Evolutionary conservation across 1,140 invertebrate genomes (phyloP).

Genomic region (Euura lappo): DNA sequence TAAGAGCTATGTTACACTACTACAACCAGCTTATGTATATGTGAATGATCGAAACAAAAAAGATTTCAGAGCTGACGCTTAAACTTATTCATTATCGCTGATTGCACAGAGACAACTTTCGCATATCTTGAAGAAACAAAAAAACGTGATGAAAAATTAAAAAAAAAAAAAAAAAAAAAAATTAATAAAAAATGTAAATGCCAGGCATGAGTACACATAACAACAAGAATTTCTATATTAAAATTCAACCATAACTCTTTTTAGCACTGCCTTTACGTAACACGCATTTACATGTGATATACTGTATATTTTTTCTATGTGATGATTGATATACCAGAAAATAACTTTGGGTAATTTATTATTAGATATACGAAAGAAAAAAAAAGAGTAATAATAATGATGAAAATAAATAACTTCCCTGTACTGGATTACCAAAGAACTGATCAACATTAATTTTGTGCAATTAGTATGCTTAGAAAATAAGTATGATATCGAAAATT

Average conservation of each 20-base stretch:
- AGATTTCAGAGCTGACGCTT: neutral
- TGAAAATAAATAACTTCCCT: neutral
- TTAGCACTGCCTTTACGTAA: conserved; percentile 2
- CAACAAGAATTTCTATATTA: neutral
- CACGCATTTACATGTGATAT: conserved; percentile 4
- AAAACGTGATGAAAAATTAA: too few relatives aligned
- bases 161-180: too few relatives aligned
- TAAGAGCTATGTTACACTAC: too few relatives aligned
- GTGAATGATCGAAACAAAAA: too few relatives aligned
- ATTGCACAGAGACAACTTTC: neutral
- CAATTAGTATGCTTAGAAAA: neutral
- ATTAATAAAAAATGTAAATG: neutral
- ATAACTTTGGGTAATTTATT: neutral
- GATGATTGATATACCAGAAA: neutral
- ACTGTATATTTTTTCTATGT: conserved; percentile 1
- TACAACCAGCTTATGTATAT: too few relatives aligned
- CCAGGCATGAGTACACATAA: neutral
- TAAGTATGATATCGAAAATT: neutral
- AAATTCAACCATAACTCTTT: neutral
- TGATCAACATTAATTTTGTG: neutral
- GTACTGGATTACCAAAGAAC: conserved; percentile 5
- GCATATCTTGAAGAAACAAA: neutral
- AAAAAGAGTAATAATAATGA: neutral
- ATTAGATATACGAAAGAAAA: neutral
- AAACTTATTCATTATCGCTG: neutral